A percentile compares a stretch with the other conserved stretches of the same genome.
These are phyloP conservation scores for Brachyptera risi DNA, from an alignment of 2,888 invertebrate species.

Conservation along the genomic window DNA sequence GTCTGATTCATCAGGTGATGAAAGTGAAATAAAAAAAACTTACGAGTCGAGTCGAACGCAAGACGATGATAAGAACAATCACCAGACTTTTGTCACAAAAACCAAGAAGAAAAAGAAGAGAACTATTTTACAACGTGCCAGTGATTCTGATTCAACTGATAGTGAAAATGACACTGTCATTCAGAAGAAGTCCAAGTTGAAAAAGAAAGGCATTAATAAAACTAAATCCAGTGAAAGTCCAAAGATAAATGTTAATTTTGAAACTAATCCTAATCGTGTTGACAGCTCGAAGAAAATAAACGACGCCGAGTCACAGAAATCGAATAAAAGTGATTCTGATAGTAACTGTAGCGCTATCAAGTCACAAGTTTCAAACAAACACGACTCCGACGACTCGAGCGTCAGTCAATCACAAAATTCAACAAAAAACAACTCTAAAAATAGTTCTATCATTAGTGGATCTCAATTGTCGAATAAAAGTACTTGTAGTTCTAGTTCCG, in stretches of 20 bases:
- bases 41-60: too few species aligned
- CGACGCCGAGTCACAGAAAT: neutral
- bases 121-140: neutral
- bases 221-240: neutral
- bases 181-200: too few species aligned
- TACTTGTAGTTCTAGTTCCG: neutral
- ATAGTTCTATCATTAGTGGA: neutral
- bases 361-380: neutral
- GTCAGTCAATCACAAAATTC: neutral
- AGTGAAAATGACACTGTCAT: too few species aligned
- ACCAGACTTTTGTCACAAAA: too few species aligned
- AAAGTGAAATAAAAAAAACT: too few species aligned
- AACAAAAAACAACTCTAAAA: neutral
- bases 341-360: neutral
- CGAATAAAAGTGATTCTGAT: neutral
- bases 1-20: too few species aligned
- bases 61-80: too few species aligned
- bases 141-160: neutral
- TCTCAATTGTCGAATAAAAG: neutral
- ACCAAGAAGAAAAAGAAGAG: neutral
- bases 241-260: neutral
- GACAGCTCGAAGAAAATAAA: too few species aligned
- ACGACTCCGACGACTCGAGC: neutral
- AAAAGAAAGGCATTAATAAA: neutral
- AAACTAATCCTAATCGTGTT: neutral